Evolutionary conservation across 2,888 invertebrate genomes (phyloP).

Genomic region (Rhamphomyia laevipes): DNA sequence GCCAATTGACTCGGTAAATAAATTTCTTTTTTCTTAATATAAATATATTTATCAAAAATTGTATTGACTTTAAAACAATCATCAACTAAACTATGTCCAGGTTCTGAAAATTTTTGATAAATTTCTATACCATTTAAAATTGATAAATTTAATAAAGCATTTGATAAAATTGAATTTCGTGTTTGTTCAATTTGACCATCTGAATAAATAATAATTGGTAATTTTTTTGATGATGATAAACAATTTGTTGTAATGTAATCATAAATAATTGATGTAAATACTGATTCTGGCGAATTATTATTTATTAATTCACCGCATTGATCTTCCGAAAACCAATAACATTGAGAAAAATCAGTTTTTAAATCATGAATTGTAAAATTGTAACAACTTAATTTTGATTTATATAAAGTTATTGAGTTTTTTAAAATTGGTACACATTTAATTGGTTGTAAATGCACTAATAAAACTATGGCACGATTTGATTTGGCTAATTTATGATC

Average conservation of each 20-base stretch:
- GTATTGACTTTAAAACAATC: not conserved
- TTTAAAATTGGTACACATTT: not conserved
- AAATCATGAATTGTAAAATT: not conserved
- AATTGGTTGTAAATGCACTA: not conserved
- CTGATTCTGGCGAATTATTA: not conserved
- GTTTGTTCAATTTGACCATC: not conserved
- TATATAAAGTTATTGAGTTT: not conserved
- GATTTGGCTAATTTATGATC: not conserved
- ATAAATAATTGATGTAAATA: not conserved
- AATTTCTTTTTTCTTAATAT: not conserved
- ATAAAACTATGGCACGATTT: not conserved
- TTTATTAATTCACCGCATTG: not conserved
- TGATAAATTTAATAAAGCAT: not conserved
- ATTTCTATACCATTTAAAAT: not conserved
- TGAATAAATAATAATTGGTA: not conserved
- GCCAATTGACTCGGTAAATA: constrained; percentile 1
- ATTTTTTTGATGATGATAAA: not conserved
- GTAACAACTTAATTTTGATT: not conserved
- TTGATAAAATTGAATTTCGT: not conserved
- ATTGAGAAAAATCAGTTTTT: not conserved
- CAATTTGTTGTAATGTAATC: not conserved
- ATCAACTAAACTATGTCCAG: not conserved
- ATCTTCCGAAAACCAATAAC: not conserved
- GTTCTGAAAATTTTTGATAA: not conserved
- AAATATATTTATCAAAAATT: not conserved